Conservation (phyloP, 1,140 invertebrate genomes). For the Chironomus striatipennis region DNA sequence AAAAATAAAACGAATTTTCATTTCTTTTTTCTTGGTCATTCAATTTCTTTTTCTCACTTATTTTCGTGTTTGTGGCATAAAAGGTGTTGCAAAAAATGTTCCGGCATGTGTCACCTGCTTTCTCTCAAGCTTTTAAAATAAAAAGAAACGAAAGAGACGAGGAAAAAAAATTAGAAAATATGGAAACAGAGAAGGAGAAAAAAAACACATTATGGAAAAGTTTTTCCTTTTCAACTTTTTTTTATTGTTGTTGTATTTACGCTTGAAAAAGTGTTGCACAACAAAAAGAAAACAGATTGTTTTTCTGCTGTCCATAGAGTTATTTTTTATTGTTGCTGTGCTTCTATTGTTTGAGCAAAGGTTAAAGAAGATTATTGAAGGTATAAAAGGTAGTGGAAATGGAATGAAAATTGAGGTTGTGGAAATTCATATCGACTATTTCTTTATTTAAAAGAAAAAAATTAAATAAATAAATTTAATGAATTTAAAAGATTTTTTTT, state of each 20-base stretch:
- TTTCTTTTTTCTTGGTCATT: neutral
- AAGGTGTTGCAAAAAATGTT: neutral
- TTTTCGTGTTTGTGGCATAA: neutral
- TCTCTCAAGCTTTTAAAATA: neutral
- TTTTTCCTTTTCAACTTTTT: slow-evolving; percentile 12
- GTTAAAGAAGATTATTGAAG: too few species aligned
- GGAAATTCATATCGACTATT: too few species aligned
- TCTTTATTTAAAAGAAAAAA: too few species aligned
- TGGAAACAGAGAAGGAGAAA: neutral
- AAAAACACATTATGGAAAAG: slow-evolving; percentile 9
- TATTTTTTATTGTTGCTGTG: neutral
- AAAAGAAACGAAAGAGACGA: neutral
- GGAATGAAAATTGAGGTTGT: too few species aligned
- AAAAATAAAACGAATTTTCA: neutral
- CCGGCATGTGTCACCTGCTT: slow-evolving; percentile 5
- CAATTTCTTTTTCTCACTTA: neutral
- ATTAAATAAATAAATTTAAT: too few species aligned
- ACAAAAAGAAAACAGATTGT: neutral
- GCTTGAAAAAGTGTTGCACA: slow-evolving; percentile 4
- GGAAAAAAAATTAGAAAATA: neutral
- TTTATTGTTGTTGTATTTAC: neutral
- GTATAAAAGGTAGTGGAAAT: too few species aligned
- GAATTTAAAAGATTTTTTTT: too few species aligned
- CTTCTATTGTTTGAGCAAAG: neutral
- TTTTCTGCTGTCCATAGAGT: slow-evolving; percentile 1